Evolutionary conservation across 2,797 vertebrate genomes (phyloP), one percentile per base, ranked within the genome.

Genomic region (Liparis tanakae): DNA sequence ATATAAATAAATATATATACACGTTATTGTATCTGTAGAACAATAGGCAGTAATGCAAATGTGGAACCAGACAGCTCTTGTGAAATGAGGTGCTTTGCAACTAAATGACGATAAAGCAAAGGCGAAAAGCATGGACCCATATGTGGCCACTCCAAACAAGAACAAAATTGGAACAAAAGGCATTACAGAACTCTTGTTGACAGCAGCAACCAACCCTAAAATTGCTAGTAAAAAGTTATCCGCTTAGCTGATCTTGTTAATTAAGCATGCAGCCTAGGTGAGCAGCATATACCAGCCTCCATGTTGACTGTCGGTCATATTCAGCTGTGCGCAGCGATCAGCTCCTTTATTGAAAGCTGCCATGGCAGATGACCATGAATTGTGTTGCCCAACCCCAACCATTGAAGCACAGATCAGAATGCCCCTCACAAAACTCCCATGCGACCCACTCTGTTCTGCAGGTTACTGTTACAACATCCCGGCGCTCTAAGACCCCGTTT

Each of bases 271-370:
- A 43, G 69, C 43, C 46, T 41, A 44, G 43, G 53, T 66, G 37
- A 63, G 41, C 54, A 46, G 33, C 10, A 20, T 33, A 1, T 34
- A 34, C 36, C 37, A 9, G 64, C 48, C 37, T 17, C 46, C 54
- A 18, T 34, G 59, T 61, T 71, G 60, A 48, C 72, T 80, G 48
- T 13, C 48, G 67, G 70, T 81, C 36, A 67, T 12, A 33, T 18
- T 58, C 37, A 2, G 0, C 64, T 17, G 54, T 55, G 41, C 70
- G 20, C 63, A 25, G 30, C 44, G 67, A 76, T 43, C 46, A 69
- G 60, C 41, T 14, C 13, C 57, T 43, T 41, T 34, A 54, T 7
- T 56, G 9, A 70, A 51, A 70, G 43, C 30, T 39, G 33, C 64
- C 33, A 64, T 6, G 48, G 82, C 20, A n/a, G 25, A 62, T 60